Evolutionary conservation across 2,113 vertebrate species (phyloP).

Genomic region (Pogonocichla stellata): DNA sequence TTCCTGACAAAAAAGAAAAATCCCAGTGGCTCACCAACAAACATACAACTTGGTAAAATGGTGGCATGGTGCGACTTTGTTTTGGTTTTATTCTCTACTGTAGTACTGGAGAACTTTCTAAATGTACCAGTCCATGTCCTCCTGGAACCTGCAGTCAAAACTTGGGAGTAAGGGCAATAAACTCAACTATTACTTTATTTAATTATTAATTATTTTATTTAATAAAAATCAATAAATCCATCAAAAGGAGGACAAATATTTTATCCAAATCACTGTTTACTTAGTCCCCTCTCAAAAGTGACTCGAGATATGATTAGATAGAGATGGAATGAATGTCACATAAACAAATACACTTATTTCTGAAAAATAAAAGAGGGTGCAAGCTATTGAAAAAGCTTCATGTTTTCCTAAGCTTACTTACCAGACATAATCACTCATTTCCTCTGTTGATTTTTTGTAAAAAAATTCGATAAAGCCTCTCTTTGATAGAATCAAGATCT

Average conservation of each 20-base stretch:
- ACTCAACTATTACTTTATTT: background rate
- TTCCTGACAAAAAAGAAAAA: background rate
- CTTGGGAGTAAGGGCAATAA: background rate
- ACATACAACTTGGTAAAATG: background rate
- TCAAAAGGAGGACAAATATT: background rate
- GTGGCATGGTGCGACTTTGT: background rate
- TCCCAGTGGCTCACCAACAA: background rate
- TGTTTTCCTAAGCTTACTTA: background rate
- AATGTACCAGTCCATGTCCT: background rate
- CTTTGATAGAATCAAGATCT: background rate
- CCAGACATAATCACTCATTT: background rate
- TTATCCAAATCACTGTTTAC: background rate
- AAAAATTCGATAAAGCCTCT: background rate
- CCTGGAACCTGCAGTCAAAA: background rate
- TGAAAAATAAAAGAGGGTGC: background rate
- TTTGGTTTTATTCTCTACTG: background rate
- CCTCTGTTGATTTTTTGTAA: background rate
- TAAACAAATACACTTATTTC: background rate
- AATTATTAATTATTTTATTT: background rate
- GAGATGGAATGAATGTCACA: background rate
- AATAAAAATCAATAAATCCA: background rate
- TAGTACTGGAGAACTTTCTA: background rate
- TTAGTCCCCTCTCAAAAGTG: rapidly evolving
- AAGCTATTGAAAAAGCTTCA: background rate
- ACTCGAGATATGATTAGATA: background rate